Conservation (phyloP, 2,113 vertebrate genomes). For the Vicugna pacos region DNA sequence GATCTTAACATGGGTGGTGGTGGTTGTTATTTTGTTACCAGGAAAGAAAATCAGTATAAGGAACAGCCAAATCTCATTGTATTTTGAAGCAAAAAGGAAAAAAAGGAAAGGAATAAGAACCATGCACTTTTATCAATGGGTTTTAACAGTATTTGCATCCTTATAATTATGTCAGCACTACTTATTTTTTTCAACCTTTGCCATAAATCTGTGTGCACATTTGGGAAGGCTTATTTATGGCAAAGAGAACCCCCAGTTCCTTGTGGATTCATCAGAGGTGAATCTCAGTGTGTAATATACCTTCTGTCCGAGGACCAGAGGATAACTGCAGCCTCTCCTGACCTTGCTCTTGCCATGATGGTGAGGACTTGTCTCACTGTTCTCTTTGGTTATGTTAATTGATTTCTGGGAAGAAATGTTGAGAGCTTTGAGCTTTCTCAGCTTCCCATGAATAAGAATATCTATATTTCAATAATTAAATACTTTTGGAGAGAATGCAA, state of each 20-base stretch:
- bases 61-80: conserved; percentile 76
- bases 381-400: neutral
- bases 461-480: neutral
- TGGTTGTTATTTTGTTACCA: conserved; percentile 57
- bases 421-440: neutral
- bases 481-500: neutral
- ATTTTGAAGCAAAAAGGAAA: conserved; percentile 47
- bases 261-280: neutral
- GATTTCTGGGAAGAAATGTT: neutral
- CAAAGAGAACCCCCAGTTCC: neutral
- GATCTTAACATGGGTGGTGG: conserved; percentile 72
- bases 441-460: neutral
- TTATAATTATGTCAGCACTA: neutral
- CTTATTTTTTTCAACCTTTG: neutral
- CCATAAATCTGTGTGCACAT: neutral
- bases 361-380: fast-evolving
- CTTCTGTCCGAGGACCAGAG: neutral
- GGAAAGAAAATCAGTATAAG: conserved; percentile 70
- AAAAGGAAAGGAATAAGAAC: neutral
- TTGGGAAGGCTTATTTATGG: neutral
- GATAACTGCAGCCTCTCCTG: neutral
- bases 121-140: neutral
- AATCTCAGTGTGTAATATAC: neutral
- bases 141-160: neutral
- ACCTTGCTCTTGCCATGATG: fast-evolving